Conservation (phyloP, 2,888 invertebrate species). For the Cataglyphis cursor region DNA sequence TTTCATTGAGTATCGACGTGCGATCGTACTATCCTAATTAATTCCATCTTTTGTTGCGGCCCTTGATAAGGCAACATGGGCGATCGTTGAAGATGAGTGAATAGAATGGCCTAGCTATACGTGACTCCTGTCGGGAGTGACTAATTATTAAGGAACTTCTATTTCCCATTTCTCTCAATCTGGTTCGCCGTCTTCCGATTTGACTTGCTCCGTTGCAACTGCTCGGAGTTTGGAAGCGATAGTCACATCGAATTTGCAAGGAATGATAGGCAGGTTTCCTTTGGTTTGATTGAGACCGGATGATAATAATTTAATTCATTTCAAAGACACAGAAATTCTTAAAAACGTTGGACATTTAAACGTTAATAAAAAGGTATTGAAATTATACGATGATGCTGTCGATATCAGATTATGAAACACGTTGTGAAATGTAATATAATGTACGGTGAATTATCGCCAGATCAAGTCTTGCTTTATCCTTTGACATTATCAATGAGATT, state of each 20-base stretch:
- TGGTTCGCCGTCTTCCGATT: constrained; percentile 1
- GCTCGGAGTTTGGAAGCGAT: constrained; percentile 49
- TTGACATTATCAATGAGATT: constrained; percentile 49
- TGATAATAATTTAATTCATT: constrained; percentile 45
- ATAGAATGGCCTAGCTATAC: constrained; percentile 57
- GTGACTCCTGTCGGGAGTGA: constrained; percentile 62
- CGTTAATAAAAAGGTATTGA: not conserved
- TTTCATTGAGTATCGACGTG: constrained; percentile 77
- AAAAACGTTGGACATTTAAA: constrained; percentile 3
- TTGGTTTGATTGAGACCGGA: constrained; percentile 26
- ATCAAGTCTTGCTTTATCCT: constrained; percentile 48
- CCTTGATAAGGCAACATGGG: constrained; percentile 63
- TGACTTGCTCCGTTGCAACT: constrained; percentile 40
- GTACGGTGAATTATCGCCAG: constrained; percentile 22
- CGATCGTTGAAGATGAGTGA: constrained; percentile 65
- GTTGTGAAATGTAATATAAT: constrained; percentile 32
- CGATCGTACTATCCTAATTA: constrained; percentile 81
- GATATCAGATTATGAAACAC: constrained; percentile 13
- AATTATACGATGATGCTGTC: not conserved
- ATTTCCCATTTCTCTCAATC: constrained; percentile 18
- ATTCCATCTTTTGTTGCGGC: constrained; percentile 81
- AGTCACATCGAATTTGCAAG: constrained; percentile 39
- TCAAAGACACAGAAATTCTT: constrained; percentile 14
- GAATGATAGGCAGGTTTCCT: constrained; percentile 51
- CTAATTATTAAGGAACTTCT: constrained; percentile 68